Evolutionary conservation across 2,888 invertebrate species (phyloP), one percentile per base, ranked within the genome.

Genomic region (Parelbella ahira): DNA sequence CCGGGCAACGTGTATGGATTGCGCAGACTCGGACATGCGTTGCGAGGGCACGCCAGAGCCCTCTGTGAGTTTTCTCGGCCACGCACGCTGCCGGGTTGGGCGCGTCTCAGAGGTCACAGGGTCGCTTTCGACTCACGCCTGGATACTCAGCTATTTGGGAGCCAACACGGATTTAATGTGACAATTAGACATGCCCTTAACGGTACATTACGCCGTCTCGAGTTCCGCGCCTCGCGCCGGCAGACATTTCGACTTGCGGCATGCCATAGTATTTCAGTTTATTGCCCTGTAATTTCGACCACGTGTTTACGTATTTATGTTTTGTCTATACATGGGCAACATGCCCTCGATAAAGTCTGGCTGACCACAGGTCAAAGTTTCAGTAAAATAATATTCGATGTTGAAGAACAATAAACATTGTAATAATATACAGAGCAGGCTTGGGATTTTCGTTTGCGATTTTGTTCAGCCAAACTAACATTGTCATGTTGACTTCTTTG

Each of bases 41-140:
- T 72, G 62, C 13, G 33, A 9, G 65, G 56, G 13, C 12, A 56
- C 64, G 59, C 68, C 64, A 66, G 73, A 73, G 74, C 72, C 76
- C 71, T 72, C 76, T 73, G 65, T 67, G 58, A 65, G 60, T 60
- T 54, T 58, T 55, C 60, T 59, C 68, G 63, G 65, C 61, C 66
- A 67, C 71, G 65, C 72, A 68, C 68, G 62, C 65, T 67, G 62
- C 68, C 68, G 68, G 68, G 68, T 62, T 57, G 72, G 71, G 68
- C 67, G 60, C 67, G 61, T 60, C 60, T 62, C 76, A 81, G 84
- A 84, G 84, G 83, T 84, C 86, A 82, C 71, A 82, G 78, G 82
- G 81, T 80, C 58, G 57, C 46, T 33, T 10, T 30, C 18, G 39
- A 54, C 45, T 33, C 21, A 33, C 33, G 41, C 33, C 27, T 41